Evolutionary conservation across 2,888 invertebrate species (phyloP).

Genomic region (Athripsodes cinereus): DNA sequence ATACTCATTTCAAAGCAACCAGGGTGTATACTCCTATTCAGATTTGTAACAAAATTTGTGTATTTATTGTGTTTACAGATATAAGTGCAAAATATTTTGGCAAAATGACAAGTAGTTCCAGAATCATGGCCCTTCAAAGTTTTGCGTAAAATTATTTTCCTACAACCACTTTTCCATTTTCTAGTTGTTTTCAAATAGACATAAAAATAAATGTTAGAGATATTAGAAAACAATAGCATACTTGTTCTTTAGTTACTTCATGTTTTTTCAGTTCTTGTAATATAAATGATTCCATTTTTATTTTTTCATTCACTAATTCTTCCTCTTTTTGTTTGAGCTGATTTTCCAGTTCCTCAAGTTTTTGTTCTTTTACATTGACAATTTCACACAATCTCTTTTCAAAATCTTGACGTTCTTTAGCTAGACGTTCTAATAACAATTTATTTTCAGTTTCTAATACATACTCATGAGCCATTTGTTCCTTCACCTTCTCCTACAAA

Average conservation of each 20-base stretch:
- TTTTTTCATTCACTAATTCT: conserved; percentile 8
- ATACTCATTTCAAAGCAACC: no score
- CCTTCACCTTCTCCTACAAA: conserved; percentile 24
- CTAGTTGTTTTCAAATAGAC: no score
- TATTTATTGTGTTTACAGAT: no score
- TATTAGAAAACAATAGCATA: no score
- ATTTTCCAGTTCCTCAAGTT: conserved; percentile 44
- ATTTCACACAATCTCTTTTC: conserved; percentile 45
- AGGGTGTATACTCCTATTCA: no score
- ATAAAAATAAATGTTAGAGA: no score
- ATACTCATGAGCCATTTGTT: conserved; percentile 40
- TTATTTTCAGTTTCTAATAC: conserved; percentile 45
- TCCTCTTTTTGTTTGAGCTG: conserved; percentile 37
- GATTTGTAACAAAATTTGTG: no score
- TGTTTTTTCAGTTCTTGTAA: conserved; percentile 41
- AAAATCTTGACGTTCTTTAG: conserved; percentile 48
- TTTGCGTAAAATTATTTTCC: no score
- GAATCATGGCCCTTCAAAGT: no score
- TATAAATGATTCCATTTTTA: conserved; percentile 8
- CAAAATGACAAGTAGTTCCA: no score
- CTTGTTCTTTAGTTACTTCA: conserved; percentile 44
- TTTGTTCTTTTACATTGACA: conserved; percentile 47
- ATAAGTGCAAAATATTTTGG: no score
- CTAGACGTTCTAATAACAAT: conserved; percentile 42
- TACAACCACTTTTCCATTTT: no score